Percentiles rank a stretch among this genome's conserved stretches.
These are phyloP conservation scores for Columba guinea DNA, from an alignment of 2,797 vertebrate genomes.

Conservation along the genomic window DNA sequence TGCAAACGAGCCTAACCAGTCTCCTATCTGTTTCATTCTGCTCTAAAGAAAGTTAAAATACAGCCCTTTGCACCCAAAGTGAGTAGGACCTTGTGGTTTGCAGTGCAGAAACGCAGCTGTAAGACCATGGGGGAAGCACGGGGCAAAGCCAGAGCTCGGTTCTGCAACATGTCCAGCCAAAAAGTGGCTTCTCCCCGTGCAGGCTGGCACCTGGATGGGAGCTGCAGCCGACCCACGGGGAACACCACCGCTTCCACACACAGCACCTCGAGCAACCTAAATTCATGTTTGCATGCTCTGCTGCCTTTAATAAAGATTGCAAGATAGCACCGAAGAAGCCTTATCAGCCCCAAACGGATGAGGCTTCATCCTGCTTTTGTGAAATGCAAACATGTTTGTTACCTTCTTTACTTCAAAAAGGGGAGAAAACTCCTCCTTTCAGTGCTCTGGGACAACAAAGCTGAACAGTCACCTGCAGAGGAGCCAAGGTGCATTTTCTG, in stretches of 20 bases:
- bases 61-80: neutral
- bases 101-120: fast-evolving
- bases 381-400: neutral
- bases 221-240: fast-evolving
- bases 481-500: neutral
- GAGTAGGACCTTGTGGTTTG: neutral
- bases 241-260: neutral
- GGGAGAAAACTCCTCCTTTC: neutral
- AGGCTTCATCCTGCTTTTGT: fast-evolving
- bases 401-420: neutral
- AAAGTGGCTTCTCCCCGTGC: neutral
- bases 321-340: neutral
- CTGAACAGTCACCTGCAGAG: neutral
- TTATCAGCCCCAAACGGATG: neutral
- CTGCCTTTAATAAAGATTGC: neutral
- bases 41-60: neutral
- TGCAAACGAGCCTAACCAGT: neutral
- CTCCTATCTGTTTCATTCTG: neutral
- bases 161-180: neutral
- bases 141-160: neutral
- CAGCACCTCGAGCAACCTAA: neutral
- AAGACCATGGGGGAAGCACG: too few relatives aligned
- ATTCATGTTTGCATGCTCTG: neutral
- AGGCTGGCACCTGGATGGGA: neutral
- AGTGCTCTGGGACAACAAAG: neutral